phyloP scores from a whole-genome alignment of 2,888 invertebrate genomes.

The Drosophila eohydei region DNA sequence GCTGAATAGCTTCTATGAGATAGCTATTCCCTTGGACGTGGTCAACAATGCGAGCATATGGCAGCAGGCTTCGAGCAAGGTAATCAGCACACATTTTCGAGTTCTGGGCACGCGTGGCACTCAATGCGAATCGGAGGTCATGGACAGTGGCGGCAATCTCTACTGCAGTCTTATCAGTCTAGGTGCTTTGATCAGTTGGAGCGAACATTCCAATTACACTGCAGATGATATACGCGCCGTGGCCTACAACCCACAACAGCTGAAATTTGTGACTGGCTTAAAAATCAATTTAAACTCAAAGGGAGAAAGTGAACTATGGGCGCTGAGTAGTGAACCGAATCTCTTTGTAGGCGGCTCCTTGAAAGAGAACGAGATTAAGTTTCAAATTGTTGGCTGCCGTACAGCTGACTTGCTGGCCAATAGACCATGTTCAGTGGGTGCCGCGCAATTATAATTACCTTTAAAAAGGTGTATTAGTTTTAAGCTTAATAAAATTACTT shows the following conservation, averaged over 20 bases:
- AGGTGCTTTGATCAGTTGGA: conserved; percentile 91
- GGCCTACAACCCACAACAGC: conserved; percentile 87
- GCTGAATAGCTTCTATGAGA: conserved; percentile 87
- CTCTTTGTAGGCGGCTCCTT: conserved; percentile 65
- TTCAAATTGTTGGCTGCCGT: conserved; percentile 88
- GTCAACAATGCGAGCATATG: conserved; percentile 87
- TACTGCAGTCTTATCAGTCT: conserved; percentile 90
- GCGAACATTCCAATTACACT: conserved; percentile 88
- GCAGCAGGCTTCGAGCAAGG: conserved; percentile 82
- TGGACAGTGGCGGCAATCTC: conserved; percentile 89
- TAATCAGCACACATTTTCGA: conserved; percentile 85
- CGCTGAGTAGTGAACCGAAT: conserved; percentile 85
- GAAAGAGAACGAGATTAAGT: conserved; percentile 87
- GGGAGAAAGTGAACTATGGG: conserved; percentile 88
- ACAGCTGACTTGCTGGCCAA: conserved; percentile 77
- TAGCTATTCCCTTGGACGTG: conserved; percentile 86
- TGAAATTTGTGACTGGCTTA: conserved; percentile 91
- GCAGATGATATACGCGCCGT: conserved; percentile 85
- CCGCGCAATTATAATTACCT: conserved; percentile 17
- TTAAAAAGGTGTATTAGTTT: conserved; percentile 6
- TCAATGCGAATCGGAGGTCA: conserved; percentile 90
- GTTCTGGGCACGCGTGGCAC: conserved; percentile 87
- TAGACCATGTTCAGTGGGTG: conserved; percentile 76
- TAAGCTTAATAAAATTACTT: conserved; percentile 3
- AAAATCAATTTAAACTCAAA: conserved; percentile 88